Evolutionary conservation across 1,140 invertebrate species (phyloP).

Genomic region (Rhopalosiphum maidis): DNA sequence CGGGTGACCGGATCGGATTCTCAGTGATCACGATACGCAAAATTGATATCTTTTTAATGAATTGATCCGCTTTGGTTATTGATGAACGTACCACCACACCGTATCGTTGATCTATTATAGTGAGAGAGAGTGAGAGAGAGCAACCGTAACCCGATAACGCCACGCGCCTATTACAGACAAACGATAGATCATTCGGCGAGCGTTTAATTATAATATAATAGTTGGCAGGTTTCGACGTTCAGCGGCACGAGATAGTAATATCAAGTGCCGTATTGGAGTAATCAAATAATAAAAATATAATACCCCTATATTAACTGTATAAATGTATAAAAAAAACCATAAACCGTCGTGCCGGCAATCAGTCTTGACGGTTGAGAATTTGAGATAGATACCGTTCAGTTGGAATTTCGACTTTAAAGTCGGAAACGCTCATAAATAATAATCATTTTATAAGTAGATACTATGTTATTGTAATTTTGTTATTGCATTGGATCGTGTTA

Average conservation of each 20-base stretch:
- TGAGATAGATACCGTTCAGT: background rate
- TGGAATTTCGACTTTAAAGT: background rate
- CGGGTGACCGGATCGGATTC: background rate
- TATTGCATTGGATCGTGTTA: background rate
- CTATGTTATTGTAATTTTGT: background rate
- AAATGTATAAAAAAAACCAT: background rate
- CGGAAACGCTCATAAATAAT: background rate
- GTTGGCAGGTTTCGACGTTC: background rate
- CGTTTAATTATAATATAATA: conserved; percentile 25
- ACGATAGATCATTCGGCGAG: background rate
- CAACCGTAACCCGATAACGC: background rate
- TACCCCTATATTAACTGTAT: background rate
- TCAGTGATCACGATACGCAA: background rate
- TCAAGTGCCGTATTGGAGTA: background rate
- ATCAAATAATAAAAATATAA: background rate
- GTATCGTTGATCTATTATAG: background rate
- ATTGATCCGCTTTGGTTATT: background rate
- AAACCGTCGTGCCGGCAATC: background rate
- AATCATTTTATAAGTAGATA: background rate
- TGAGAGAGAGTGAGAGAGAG: background rate
- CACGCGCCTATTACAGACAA: background rate
- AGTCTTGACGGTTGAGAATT: background rate
- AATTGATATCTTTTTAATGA: background rate
- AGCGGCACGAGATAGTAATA: background rate
- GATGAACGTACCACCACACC: too few relatives aligned